These are phyloP conservation scores for Octonoba sinensis DNA, from an alignment of 2,888 invertebrate species.

Conservation along the genomic window DNA sequence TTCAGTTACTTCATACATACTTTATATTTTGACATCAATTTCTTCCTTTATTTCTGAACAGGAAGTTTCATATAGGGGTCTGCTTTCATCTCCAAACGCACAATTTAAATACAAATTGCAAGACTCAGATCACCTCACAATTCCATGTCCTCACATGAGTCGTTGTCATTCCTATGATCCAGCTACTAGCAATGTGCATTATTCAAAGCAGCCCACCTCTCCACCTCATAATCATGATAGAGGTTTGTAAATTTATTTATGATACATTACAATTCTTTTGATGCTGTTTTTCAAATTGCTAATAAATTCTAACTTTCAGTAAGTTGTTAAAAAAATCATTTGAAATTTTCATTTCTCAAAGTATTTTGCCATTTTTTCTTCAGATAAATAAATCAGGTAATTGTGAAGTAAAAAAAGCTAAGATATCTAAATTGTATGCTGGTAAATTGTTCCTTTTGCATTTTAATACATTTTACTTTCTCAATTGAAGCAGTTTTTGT, in stretches of 20 bases:
- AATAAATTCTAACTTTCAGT: background rate
- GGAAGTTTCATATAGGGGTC: conserved; percentile 61
- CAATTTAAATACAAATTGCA: conserved; percentile 45
- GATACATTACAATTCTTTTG: background rate
- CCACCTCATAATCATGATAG: conserved; percentile 43
- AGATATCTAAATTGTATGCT: too few relatives aligned
- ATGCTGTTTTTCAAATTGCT: background rate
- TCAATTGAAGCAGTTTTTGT: too few relatives aligned
- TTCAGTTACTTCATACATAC: too few relatives aligned
- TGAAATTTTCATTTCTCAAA: background rate
- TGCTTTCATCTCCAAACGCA: conserved; percentile 53
- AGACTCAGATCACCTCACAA: conserved; percentile 48
- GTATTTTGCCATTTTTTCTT: background rate
- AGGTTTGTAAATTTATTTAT: conserved; percentile 23
- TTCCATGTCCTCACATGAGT: conserved; percentile 63
- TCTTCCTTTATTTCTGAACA: conserved; percentile 4
- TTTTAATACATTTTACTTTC: too few relatives aligned
- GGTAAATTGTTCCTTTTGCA: too few relatives aligned
- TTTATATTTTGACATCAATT: too few relatives aligned
- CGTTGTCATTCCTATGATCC: conserved; percentile 64
- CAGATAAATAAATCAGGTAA: background rate
- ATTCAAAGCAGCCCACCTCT: conserved; percentile 46
- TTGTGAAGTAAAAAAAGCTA: too few relatives aligned
- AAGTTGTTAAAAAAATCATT: background rate
- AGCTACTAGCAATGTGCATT: conserved; percentile 45